Evolutionary conservation across 2,888 invertebrate genomes (phyloP), one percentile per base, ranked within the genome.

Genomic region (Chouioia cunea): DNA sequence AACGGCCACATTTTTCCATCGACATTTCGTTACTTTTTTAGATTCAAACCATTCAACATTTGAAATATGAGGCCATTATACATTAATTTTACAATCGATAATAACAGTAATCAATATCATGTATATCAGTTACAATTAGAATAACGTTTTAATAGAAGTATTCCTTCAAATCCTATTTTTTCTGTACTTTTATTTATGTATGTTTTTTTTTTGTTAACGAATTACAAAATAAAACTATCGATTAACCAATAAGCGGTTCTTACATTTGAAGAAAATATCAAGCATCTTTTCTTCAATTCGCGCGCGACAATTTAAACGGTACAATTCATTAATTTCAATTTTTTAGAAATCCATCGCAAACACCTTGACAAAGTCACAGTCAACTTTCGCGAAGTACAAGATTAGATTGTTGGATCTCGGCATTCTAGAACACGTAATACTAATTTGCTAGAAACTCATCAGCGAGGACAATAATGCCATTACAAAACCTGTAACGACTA

Each of bases 11-110:
- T 70, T 73, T 57, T 66, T 62, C 64, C 76, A 76, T 74, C 77
- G 81, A 81, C 78, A 76, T 76, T 78, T 78, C 75, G 60, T 79
- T 79, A 79, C 74, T 78, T 79, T 79, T 81, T 77, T 62, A 20
- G 22, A 23, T 36, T 47, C 75, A 77, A 77, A 76, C 60, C 52
- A 52, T 64, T 58, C 58, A 20, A 63, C 58, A 65, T 65, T 48
- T 50, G 52, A 16, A 20, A 57, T 65, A 73, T 58, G 52, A 67
- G 59, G 64, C 66, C 66, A 66, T 66, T 60, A 70, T 65, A 70
- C 16, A 47, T 52, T 57, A 56, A 48, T 63, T 72, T 72, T 53
- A 66, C 53, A 57, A 64, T 71, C 65, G 23, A 65, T 66, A 54
- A 36, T 59, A 64, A 66, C 53, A 66, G 48, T 59, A 69, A 72